Evolutionary conservation across 1,140 invertebrate species (phyloP), one percentile per base, ranked within the genome.

Genomic region (roundworm (Caenorhabditis elegans)): DNA sequence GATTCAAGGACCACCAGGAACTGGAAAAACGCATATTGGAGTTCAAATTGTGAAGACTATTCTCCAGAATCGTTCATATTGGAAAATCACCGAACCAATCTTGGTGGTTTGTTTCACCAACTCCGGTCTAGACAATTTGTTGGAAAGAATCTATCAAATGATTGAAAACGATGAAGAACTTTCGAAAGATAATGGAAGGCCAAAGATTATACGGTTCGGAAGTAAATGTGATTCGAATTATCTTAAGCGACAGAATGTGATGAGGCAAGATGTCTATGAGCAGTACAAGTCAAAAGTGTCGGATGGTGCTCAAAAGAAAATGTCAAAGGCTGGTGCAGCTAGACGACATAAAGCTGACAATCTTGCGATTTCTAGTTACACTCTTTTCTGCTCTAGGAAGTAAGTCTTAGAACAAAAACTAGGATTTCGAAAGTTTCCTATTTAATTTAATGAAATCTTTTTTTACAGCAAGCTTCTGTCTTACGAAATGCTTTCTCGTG

Each of bases 61-160:
- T 5, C 49, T 87, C 19, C 60, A 76, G 15, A 87, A 87, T 43
- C 15, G 55, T 17, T 15, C 11, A 22, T 39, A 78, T 8, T 85
- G 76, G 84, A 65, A 79, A 88, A 22, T 90, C 87, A 90, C 24
- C 89, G 90, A 82, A n/a, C 93, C 94, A 4, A 93, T 96, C 78
- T 89, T 96, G 2, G 91, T 96, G 13, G 92, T 96, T 24, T 95
- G 94, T 86, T 95, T 93, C 84, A 95, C 94, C 0, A 96, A 96
- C 88, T 94, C 95, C 90, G 95, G 95, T 0, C 88, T 96, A 2
- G 95, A 96, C 91, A 94, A 96, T 88, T 95, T 96, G 91, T 89
- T 96, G n/a, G 93, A 94, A 89, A 93, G 93, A 24, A 91, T 94
- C 11, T 86, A 92, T 10, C 15, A 77, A 15, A 84, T 65, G 43